Evolutionary conservation across 2,797 vertebrate genomes (phyloP).

Genomic region (Pangasius sanitwongsei): DNA sequence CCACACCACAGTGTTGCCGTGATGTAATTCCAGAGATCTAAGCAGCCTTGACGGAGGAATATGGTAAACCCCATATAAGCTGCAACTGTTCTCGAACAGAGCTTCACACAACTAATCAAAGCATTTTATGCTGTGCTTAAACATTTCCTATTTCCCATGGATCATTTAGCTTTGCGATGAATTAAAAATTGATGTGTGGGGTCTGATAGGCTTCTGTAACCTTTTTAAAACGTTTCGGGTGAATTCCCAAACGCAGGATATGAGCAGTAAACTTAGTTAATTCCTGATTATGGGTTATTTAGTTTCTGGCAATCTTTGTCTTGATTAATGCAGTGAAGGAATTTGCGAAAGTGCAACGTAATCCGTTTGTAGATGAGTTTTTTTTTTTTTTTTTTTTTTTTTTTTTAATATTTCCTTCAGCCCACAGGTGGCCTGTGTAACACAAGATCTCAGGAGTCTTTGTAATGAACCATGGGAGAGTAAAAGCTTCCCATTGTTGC

Average conservation of each 20-base stretch:
- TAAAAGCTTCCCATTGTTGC: conserved; percentile 55
- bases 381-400: background rate
- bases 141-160: conserved; percentile 56
- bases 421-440: conserved; percentile 40
- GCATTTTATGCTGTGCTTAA: conserved; percentile 61
- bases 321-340: conserved; percentile 15
- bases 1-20: conserved; percentile 46
- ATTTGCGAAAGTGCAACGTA: conserved; percentile 11
- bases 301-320: background rate
- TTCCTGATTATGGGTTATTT: conserved; percentile 30
- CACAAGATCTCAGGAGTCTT: conserved; percentile 21
- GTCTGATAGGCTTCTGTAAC: conserved; percentile 12
- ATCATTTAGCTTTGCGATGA: conserved; percentile 53
- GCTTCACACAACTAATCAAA: conserved; percentile 67
- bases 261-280: conserved; percentile 22
- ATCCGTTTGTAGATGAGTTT: conserved; percentile 29
- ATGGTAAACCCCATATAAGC: conserved; percentile 47
- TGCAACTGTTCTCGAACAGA: conserved; percentile 49
- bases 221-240: conserved; percentile 24
- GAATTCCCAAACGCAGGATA: conserved; percentile 28
- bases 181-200: conserved; percentile 60
- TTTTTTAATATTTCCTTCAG: conserved; percentile 15
- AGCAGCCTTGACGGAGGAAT: conserved; percentile 53
- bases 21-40: conserved; percentile 67
- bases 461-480: conserved; percentile 32